Evolutionary conservation across 2,888 invertebrate species (phyloP).

Genomic region (Agrotis ipsilon): DNA sequence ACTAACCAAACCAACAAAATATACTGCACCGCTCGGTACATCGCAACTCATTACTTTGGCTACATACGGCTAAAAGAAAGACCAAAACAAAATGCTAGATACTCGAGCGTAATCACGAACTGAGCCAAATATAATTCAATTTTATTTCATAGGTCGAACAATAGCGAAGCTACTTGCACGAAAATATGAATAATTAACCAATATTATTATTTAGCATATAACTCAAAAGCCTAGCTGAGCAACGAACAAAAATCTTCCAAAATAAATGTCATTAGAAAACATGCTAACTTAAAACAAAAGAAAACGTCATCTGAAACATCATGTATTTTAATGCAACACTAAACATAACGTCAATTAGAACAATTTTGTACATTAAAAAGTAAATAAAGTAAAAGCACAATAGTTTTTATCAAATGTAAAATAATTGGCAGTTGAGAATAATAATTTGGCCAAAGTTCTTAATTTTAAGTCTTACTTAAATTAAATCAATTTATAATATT

Average conservation of each 20-base stretch:
- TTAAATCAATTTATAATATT: constrained; percentile 55
- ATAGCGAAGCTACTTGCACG: constrained; percentile 85
- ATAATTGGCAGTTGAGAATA: constrained; percentile 83
- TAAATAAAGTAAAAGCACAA: constrained; percentile 74
- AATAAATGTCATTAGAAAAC: constrained; percentile 86
- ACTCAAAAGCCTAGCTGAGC: constrained; percentile 69
- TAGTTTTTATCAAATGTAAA: constrained; percentile 73
- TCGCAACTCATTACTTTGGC: constrained; percentile 72
- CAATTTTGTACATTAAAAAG: constrained; percentile 77
- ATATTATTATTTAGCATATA: constrained; percentile 66
- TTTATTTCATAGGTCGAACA: constrained; percentile 63
- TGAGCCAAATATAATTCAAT: constrained; percentile 50
- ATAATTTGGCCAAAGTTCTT: constrained; percentile 81
- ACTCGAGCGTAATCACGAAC: constrained; percentile 58
- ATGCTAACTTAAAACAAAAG: constrained; percentile 78
- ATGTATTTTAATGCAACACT: constrained; percentile 87
- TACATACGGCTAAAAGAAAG: constrained; percentile 70
- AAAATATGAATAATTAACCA: constrained; percentile 76
- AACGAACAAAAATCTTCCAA: constrained; percentile 87
- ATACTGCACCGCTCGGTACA: constrained; percentile 77
- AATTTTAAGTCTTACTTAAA: constrained; percentile 65
- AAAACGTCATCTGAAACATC: constrained; percentile 80
- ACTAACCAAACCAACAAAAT: constrained; percentile 89
- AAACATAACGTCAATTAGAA: constrained; percentile 84
- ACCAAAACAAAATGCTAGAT: constrained; percentile 75